These are phyloP conservation scores for Drosophila sordidula DNA, from an alignment of 2,888 invertebrate genomes.

Conservation along the genomic window DNA sequence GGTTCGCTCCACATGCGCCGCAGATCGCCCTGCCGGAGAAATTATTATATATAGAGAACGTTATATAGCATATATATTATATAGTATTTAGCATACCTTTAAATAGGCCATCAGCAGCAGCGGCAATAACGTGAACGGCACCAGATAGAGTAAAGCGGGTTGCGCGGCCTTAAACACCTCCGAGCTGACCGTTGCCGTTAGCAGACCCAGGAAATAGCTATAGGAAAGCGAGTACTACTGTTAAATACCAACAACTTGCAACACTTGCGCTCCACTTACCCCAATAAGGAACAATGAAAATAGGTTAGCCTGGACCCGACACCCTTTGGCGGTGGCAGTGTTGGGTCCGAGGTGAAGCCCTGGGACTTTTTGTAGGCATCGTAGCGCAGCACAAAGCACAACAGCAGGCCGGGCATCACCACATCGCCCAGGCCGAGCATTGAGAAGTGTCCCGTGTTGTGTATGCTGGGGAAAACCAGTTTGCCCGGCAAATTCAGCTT, in stretches of 20 bases:
- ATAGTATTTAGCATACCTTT: slow-evolving; percentile 88
- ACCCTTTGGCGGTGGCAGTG: slow-evolving; percentile 86
- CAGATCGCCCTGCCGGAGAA: slow-evolving; percentile 92
- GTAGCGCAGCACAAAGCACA: slow-evolving; percentile 98
- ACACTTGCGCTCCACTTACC: slow-evolving; percentile 84
- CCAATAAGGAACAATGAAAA: slow-evolving; percentile 99
- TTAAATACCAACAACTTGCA: background rate
- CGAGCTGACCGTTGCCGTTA: slow-evolving; percentile 98
- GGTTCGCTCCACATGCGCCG: slow-evolving; percentile 99
- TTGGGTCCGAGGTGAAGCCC: slow-evolving; percentile 86
- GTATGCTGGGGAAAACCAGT: slow-evolving; percentile 98
- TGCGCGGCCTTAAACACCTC: slow-evolving; percentile 99
- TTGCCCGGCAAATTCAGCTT: slow-evolving; percentile 98
- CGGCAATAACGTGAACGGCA: slow-evolving; percentile 98
- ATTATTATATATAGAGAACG: background rate
- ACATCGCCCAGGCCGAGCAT: slow-evolving; percentile 95
- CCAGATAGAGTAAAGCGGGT: slow-evolving; percentile 97
- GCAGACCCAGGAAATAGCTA: slow-evolving; percentile 95
- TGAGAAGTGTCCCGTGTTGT: slow-evolving; percentile 98
- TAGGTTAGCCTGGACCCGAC: slow-evolving; percentile 92
- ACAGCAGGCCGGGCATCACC: slow-evolving; percentile 97
- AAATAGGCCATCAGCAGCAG: slow-evolving; percentile 98
- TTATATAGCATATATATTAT: background rate
- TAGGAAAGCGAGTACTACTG: background rate
- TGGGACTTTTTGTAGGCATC: slow-evolving; percentile 97